Base-by-base conservation (phyloP, 2,113 vertebrate genomes). In the Cairina moschata region DNA sequence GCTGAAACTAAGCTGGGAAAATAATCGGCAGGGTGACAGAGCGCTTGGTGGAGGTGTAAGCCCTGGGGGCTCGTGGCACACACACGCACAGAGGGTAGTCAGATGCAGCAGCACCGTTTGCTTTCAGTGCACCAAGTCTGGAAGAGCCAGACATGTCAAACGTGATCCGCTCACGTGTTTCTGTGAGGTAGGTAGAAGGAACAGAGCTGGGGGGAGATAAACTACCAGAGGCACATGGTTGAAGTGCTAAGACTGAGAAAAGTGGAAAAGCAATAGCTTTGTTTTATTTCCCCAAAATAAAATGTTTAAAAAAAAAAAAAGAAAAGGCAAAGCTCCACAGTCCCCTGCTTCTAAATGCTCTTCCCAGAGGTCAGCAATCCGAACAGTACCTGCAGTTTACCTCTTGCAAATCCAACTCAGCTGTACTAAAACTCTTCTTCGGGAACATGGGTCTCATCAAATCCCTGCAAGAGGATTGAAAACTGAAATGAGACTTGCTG, bases 111-210 rank as follows among this genome's bases (percentile, higher is more conserved):
- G 81, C 86, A 88, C 60, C 58, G 21, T 81, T 94, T 83, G 67
- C 73, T 78, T 93, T 74, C 88, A 60, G 44, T 78, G 90, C 36
- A 83, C 34, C 74, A 38, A 80, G 74, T 50, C 40, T 83, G 82
- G 59, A 94, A 90, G 79, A 96, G 68, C 71, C 71, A 21, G 42
- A 55, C 55, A 11, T 22, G 91, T 94, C 93, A 94, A 90, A 78
- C 52, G 68, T 72, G 48, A 93, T 94, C 54, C 54, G 15, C 72
- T 95, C 46, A 75, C 56, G 22, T 54, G 40, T 62, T 65, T 20
- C 4, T 20, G 56, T 22, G 69, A 86, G 34, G 18, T 68, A 46
- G 72, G 60, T 38, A 67, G 32, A 18, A 75, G 69, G 68, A 93
- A 52, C 36, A 48, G 69, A 75, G 20, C 77, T 0, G 0, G 15